These are phyloP conservation scores for Hydra vulgaris DNA, from an alignment of 30 jellyfish, hydroid and myxozoan species.

Conservation along the genomic window DNA sequence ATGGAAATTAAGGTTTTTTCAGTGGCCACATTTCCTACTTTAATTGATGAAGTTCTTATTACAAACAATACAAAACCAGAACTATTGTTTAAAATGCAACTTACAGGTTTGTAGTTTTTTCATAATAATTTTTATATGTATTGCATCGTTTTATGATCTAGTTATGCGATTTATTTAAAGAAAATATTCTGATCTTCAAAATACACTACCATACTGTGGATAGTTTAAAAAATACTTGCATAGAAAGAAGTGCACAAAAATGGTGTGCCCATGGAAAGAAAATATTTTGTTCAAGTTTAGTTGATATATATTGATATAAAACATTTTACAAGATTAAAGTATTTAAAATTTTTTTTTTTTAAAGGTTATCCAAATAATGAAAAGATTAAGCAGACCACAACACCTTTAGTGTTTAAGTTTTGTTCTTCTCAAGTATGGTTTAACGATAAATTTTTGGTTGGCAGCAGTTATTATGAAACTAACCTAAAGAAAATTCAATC, in stretches of 20 bases:
- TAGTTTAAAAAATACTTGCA: too few species aligned
- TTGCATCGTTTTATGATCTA: too few species aligned
- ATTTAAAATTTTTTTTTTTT: too few species aligned
- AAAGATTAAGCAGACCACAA: background rate
- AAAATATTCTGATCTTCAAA: too few species aligned
- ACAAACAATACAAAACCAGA: background rate
- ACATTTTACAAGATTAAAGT: too few species aligned
- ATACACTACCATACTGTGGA: too few species aligned
- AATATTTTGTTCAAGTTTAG: too few species aligned
- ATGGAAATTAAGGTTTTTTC: background rate
- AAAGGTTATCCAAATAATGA: background rate
- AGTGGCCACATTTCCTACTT: background rate
- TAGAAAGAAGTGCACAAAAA: too few species aligned
- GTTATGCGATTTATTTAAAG: too few species aligned
- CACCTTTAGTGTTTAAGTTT: background rate
- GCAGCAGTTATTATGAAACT: background rate
- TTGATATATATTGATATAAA: too few species aligned
- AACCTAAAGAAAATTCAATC: background rate
- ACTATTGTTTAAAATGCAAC: background rate
- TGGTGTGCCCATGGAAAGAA: too few species aligned
- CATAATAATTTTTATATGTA: too few species aligned
- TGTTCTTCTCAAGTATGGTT: background rate
- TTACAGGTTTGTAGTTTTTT: background rate
- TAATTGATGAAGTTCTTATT: background rate
- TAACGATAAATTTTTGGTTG: background rate